phyloP scores from a whole-genome alignment of 2,888 invertebrate species.

The Phytoseiulus persimilis region DNA sequence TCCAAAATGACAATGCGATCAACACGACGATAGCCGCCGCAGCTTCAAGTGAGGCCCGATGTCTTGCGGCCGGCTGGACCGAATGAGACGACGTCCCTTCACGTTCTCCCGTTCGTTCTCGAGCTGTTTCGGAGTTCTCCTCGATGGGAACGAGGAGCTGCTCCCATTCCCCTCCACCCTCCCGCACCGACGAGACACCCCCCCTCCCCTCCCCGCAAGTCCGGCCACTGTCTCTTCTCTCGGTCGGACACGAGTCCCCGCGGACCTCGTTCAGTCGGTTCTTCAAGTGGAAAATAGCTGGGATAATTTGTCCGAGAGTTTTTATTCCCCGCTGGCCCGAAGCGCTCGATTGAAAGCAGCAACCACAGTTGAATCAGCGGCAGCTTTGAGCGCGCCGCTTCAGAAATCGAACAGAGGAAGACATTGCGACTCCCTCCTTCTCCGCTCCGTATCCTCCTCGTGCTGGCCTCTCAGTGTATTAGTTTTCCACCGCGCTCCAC shows the following conservation, averaged over 20 bases:
- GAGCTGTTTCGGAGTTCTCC: not conserved
- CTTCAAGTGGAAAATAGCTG: not conserved
- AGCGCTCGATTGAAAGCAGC: not conserved
- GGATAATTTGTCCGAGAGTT: not conserved
- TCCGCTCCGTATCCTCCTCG: not conserved
- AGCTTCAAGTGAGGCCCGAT: no score
- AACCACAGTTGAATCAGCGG: not conserved
- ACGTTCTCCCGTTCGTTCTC: not conserved
- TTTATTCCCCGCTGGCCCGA: not conserved
- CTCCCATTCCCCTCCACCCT: no score
- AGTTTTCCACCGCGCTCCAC: not conserved
- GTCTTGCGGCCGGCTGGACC: no score
- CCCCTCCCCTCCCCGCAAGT: no score
- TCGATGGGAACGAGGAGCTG: not conserved
- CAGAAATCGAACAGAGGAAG: not conserved
- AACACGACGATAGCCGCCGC: no score
- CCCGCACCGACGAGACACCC: no score
- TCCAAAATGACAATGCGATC: no score
- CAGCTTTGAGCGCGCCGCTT: not conserved
- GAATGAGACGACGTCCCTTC: no score
- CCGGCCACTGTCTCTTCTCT: not conserved
- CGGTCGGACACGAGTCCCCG: not conserved
- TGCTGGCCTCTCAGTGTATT: no score
- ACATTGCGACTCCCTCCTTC: not conserved
- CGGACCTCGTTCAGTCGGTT: not conserved